A percentile compares a stretch with the other conserved stretches of the same genome.
These are phyloP conservation scores for Urechis unicinctus DNA, from an alignment of 2,888 invertebrate species.

Conservation along the genomic window DNA sequence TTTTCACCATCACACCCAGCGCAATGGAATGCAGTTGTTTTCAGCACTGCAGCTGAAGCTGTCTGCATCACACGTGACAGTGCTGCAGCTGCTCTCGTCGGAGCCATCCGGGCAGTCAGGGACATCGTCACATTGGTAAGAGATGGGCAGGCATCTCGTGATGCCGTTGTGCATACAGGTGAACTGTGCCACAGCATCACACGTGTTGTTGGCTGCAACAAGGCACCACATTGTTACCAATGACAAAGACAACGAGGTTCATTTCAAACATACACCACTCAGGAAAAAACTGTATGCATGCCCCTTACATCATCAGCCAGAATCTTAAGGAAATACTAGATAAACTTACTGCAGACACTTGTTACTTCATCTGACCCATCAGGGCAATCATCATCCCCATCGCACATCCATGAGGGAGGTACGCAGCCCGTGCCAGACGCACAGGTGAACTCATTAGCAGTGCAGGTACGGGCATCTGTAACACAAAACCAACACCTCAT, in stretches of 20 bases:
- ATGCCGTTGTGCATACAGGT: too few species aligned
- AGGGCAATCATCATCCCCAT: background rate
- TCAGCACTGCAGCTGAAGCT: background rate
- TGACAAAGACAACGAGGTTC: too few species aligned
- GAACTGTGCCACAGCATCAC: too few species aligned
- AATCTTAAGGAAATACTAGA: too few species aligned
- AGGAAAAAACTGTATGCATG: too few species aligned
- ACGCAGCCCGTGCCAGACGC: background rate
- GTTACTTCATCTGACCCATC: background rate
- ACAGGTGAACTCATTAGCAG: background rate
- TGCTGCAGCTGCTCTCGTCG: background rate
- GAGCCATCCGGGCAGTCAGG: background rate
- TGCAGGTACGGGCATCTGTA: background rate
- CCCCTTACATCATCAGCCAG: too few species aligned
- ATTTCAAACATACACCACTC: too few species aligned
- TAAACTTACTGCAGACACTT: too few species aligned
- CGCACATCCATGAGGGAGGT: background rate
- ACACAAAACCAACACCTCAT: too few species aligned
- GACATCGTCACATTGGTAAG: background rate
- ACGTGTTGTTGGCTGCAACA: too few species aligned
- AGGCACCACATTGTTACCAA: too few species aligned
- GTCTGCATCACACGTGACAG: background rate
- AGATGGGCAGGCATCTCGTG: background rate
- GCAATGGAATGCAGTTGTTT: constrained; percentile 24
- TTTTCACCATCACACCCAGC: constrained; percentile 26